These are phyloP conservation scores for Meloe dianella DNA, from an alignment of 2,888 invertebrate species.

Conservation along the genomic window DNA sequence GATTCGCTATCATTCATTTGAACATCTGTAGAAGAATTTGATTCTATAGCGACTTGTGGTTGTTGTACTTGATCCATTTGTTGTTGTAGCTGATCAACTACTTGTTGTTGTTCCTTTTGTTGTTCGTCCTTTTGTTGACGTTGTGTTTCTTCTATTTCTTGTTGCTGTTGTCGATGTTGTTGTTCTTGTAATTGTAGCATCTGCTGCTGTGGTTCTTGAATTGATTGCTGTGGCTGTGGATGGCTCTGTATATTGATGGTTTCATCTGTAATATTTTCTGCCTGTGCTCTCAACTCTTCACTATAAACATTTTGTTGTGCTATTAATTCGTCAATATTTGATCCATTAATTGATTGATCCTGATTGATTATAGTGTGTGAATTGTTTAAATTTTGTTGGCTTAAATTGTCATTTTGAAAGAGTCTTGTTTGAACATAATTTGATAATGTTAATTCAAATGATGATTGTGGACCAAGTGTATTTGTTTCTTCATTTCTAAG, in stretches of 20 bases:
- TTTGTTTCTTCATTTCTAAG: slow-evolving; percentile 5
- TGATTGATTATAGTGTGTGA: not conserved
- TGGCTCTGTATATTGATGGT: not conserved
- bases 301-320: not conserved
- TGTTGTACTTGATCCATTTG: slow-evolving; percentile 13
- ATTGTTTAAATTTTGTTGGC: not conserved
- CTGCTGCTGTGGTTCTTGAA: not conserved
- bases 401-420: not conserved
- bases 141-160: not conserved
- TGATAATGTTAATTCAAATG: slow-evolving; percentile 1
- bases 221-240: not conserved
- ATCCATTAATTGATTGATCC: not conserved
- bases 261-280: not conserved
- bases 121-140: not conserved
- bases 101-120: not conserved
- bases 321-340: not conserved
- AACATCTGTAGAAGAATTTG: slow-evolving; percentile 20
- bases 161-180: not conserved
- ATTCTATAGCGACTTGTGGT: not conserved
- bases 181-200: not conserved
- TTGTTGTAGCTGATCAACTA: slow-evolving; percentile 28
- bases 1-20: slow-evolving; percentile 19
- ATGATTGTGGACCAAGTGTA: not conserved
- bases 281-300: not conserved
- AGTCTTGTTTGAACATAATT: slow-evolving; percentile 38